Base-by-base conservation (phyloP, 2,113 vertebrate genomes). In the Bubo scandiacus region DNA sequence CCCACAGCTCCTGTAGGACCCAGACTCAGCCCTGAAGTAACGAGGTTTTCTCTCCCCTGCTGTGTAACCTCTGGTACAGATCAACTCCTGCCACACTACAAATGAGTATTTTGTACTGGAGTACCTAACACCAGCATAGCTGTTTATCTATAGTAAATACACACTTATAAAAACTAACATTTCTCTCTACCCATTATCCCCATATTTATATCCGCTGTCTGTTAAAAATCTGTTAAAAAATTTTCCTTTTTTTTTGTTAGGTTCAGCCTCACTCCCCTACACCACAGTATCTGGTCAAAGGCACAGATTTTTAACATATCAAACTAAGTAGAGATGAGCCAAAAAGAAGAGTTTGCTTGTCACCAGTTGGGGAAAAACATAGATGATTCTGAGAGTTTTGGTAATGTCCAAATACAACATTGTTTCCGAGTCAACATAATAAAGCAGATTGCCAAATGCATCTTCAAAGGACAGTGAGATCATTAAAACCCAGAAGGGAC, bases 121-220 rank as follows among this genome's bases (percentile, higher is more conserved):
- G 38, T 4, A 15, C 4, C 19, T 3, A 23, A 25, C 25, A 26
- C 8, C 45, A 26, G 9, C 6, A 1, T 5, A 13, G 9, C n/a
- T 15, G 4, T 40, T 58, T 25, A 32, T 22, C 59, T 26, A 25
- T 0, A n/a, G 45, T 1, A 7, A 65, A 52, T 0, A 29, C 5
- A 20, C 18, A 1, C 10, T 13, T 22, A 22, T 16, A 23, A 68
- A 92, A 73, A 15, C 1, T 0, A 49, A 12, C 59, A 51, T 18
- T 67, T 57, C 25, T 19, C 61, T 15, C 40, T 42, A 29, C 16
- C 42, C 22, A 0, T 34, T 25, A 34, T 10, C 40, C 36, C 59
- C 36, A 43, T 10, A 15, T 12, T 61, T 52, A 12, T n/a, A 5
- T 21, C 27, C 52, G 52, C 65, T 55, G 21, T 20, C 57, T 62